Base-by-base conservation (phyloP, 2,797 vertebrate genomes). In the Oreonectes daqikongensis region DNA sequence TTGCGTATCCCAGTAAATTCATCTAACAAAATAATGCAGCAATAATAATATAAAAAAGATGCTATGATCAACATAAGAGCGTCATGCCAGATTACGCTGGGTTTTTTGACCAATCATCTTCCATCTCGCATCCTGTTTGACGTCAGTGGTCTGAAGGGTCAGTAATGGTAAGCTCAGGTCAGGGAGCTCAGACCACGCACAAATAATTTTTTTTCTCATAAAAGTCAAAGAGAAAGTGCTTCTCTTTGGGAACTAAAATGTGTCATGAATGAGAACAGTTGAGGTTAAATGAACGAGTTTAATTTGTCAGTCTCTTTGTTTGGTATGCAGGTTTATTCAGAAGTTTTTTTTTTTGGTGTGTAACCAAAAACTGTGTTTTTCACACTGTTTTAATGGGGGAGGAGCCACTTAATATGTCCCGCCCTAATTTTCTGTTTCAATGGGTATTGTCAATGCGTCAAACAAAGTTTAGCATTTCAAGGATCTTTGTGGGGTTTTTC, bases 1-100 rank as follows among this genome's bases (percentile, higher is more conserved):
- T 32, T 46, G 35, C 4, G 0, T 44, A 0, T 11, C 11, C 46
- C 3, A 22, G 64, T 77, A 76, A 75, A 82, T 75, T 80, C 68
- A 79, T 84, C 77, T 73, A 72, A 79, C 77, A 73, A 70, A 80
- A 84, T 80, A 83, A 81, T 74, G 77, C 70, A 22, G 38, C 59
- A 79, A 77, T 77, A 61, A 84, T 72, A 50, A 67, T n/a, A n/a
- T n/a, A 77, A 77, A 67, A 60, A 83, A 63, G 55, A 55, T 50
- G 42, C 35, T 38, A 12, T 65, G 69, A 76, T 76, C 63, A 63
- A 22, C 38, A n/a, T 72, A 24, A 65, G 22, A 61, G 52, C 32
- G 61, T 81, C 77, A 71, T 73, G 63, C 53, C 46, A 76, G 76
- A 85, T 80, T 63, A 70, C 48, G 50, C 42, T 40, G 35, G 72